These are phyloP conservation scores for Vollenhovia emeryi DNA, from an alignment of 1,140 invertebrate genomes.

Conservation along the genomic window DNA sequence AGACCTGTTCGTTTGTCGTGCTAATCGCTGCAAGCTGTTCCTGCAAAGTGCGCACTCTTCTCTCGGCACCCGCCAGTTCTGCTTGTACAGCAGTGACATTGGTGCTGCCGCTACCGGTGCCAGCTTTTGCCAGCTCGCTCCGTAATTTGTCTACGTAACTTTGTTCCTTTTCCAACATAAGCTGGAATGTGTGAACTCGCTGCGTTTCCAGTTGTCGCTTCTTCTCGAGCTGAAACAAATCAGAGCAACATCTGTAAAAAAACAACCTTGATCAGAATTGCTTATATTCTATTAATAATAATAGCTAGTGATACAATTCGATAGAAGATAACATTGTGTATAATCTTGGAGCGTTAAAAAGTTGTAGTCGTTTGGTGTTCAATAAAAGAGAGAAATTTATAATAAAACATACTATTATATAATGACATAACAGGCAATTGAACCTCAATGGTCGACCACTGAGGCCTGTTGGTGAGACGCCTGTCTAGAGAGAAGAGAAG, in stretches of 20 bases:
- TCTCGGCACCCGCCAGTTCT: slow-evolving; percentile 87
- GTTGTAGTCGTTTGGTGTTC: too few species aligned
- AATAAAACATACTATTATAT: too few species aligned
- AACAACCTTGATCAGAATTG: background rate
- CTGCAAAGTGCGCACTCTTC: slow-evolving; percentile 87
- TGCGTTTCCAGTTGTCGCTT: slow-evolving; percentile 91
- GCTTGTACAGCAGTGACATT: slow-evolving; percentile 81
- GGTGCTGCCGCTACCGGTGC: slow-evolving; percentile 81
- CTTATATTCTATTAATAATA: background rate
- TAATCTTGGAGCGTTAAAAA: too few species aligned
- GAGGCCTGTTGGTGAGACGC: too few species aligned
- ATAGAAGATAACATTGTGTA: background rate
- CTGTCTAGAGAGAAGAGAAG: too few species aligned
- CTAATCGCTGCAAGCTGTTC: slow-evolving; percentile 85
- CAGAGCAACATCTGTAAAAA: background rate
- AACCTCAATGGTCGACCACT: too few species aligned
- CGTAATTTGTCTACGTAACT: slow-evolving; percentile 90
- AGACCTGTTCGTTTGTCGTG: slow-evolving; percentile 81
- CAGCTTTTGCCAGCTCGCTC: slow-evolving; percentile 86
- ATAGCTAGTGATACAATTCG: background rate
- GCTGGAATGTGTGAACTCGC: slow-evolving; percentile 90
- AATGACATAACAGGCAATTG: too few species aligned
- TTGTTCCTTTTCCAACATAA: slow-evolving; percentile 93
- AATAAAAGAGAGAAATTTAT: too few species aligned
- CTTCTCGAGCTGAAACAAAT: slow-evolving; percentile 89